A percentile compares a stretch with the other conserved stretches of the same genome.
phyloP scores from a whole-genome alignment of 2,888 invertebrate species.

The Sarcophaga caerulescens region DNA sequence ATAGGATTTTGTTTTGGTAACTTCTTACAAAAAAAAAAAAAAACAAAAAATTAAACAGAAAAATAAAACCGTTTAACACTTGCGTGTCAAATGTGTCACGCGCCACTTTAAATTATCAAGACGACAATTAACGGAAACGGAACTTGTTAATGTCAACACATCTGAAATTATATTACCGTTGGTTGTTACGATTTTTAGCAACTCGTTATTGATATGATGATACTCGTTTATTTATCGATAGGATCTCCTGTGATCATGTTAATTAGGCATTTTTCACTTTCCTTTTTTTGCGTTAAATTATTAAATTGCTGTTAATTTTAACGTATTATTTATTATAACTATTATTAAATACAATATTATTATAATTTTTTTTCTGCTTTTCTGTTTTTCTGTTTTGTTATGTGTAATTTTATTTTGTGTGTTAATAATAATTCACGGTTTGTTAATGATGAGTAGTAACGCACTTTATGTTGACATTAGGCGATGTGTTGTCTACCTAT shows the following conservation, averaged over 20 bases:
- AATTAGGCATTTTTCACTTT: slow-evolving; percentile 65
- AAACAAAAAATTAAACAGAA: slow-evolving; percentile 46
- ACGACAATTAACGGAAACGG: slow-evolving; percentile 62
- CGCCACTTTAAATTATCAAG: slow-evolving; percentile 66
- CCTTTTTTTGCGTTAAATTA: slow-evolving; percentile 67
- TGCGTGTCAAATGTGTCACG: slow-evolving; percentile 71
- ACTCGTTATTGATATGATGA: slow-evolving; percentile 36
- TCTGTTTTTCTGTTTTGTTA: slow-evolving; percentile 1
- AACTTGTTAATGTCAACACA: slow-evolving; percentile 64
- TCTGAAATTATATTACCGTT: slow-evolving; percentile 9
- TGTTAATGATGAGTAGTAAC: slow-evolving; percentile 66
- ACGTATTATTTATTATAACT: slow-evolving; percentile 48
- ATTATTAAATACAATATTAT: slow-evolving; percentile 3
- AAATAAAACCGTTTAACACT: slow-evolving; percentile 68
- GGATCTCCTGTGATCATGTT: slow-evolving; percentile 62
- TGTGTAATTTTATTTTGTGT: slow-evolving; percentile 53
- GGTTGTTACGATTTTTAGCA: slow-evolving; percentile 36
- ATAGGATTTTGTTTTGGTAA: slow-evolving; percentile 35
- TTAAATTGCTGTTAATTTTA: slow-evolving; percentile 66
- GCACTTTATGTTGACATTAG: slow-evolving; percentile 68
- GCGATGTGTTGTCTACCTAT: slow-evolving; percentile 45
- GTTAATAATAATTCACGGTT: slow-evolving; percentile 62
- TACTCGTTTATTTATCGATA: slow-evolving; percentile 31
- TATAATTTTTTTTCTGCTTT: too few relatives aligned
- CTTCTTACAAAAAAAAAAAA: slow-evolving; percentile 57